Base-by-base conservation (phyloP, 1,140 invertebrate genomes). In the Drepana arcuata region DNA sequence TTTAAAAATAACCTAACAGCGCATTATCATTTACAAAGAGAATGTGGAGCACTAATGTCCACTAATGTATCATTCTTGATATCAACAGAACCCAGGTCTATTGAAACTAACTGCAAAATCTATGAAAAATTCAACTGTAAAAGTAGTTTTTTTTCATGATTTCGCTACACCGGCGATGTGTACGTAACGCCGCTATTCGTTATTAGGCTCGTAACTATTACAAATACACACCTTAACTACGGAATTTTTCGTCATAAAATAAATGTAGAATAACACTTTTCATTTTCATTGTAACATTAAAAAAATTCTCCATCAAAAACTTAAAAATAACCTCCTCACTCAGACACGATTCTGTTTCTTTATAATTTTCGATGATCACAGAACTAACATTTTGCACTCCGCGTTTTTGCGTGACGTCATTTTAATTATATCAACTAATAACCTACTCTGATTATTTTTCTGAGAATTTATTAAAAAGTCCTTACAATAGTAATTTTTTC, bases 141-240 rank as follows among this genome's bases (percentile, higher is more conserved):
- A n/a, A n/a, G n/a, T n/a, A n/a, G n/a, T n/a, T n/a, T n/a, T n/a
- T n/a, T n/a, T n/a, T n/a, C n/a, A n/a, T n/a, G n/a, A n/a, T n/a
- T n/a, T n/a, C n/a, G n/a, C n/a, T n/a, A n/a, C n/a, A n/a, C n/a
- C n/a, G n/a, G n/a, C n/a, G n/a, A n/a, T n/a, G n/a, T n/a, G n/a
- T n/a, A n/a, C n/a, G n/a, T n/a, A n/a, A n/a, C 41, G 51, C 50
- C 54, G 41, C 44, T 56, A 64, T 41, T 47, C 52, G 52, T 61
- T 64, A 61, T 75, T 79, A 77, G 75, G 69, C 75, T 65, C n/a
- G n/a, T 77, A 61, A 65, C 18, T 49, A 57, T 73, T 74, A 70
- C 73, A 72, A 74, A 59, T 78, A 80, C 75, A 80, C 67, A 68
- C 71, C 75, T 80, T 80, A 80, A 59, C 71, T 80, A 80, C 65